A percentile compares a stretch with the other conserved stretches of the same genome.
phyloP scores from a whole-genome alignment of 2,797 vertebrate species.

The Tiaroga cobitis region DNA sequence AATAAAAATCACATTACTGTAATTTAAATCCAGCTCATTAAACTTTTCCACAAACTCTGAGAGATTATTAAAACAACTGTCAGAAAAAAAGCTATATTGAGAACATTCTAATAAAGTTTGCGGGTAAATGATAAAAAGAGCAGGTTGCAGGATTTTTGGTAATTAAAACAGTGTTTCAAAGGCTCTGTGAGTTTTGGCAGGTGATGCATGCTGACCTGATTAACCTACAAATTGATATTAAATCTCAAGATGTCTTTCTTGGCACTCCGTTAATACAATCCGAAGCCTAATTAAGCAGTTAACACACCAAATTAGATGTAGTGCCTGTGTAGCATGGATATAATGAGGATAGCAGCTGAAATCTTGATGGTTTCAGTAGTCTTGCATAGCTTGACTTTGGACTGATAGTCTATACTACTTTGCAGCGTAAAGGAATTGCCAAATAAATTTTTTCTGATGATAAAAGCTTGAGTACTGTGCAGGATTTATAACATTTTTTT shows the following conservation, averaged over 20 bases:
- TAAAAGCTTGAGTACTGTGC: not conserved
- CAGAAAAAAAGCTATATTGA: conserved; percentile 11
- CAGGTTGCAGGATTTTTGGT: conserved; percentile 60
- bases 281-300: conserved; percentile 75
- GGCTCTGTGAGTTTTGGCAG: conserved; percentile 69
- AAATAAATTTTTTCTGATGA: not conserved
- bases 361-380: conserved; percentile 15
- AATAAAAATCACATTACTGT: conserved; percentile 54
- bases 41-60: conserved; percentile 15
- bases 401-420: not conserved
- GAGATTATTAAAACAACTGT: conserved; percentile 40
- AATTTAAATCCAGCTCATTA: conserved; percentile 47
- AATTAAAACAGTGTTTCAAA: conserved; percentile 68
- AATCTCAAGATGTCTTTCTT: conserved; percentile 71
- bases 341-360: conserved; percentile 47
- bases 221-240: conserved; percentile 80
- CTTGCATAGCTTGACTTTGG: not conserved
- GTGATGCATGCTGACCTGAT: conserved; percentile 76
- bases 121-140: conserved; percentile 52
- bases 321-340: conserved; percentile 64
- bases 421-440: not conserved
- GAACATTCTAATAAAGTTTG: conserved; percentile 44
- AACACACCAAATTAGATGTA: conserved; percentile 72
- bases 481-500: not conserved
- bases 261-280: conserved; percentile 70